phyloP scores from a whole-genome alignment of 2,888 invertebrate genomes.

The Heliconius erato region DNA sequence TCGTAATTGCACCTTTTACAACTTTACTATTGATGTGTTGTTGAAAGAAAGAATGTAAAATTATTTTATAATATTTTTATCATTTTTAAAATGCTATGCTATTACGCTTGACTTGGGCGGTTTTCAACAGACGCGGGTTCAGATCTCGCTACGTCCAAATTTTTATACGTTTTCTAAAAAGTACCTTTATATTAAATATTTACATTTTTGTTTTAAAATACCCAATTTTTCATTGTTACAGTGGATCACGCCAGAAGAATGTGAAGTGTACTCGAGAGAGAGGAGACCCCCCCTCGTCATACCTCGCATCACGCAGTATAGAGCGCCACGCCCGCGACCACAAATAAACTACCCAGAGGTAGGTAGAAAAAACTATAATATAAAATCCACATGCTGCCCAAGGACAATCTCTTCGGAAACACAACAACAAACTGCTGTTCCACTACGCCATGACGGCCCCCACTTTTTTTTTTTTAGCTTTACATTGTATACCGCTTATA shows the following conservation, averaged over 20 bases:
- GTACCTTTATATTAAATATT: neutral
- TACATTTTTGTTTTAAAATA: neutral
- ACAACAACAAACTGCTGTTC: too few relatives aligned
- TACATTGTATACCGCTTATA: too few relatives aligned
- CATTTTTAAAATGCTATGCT: too few relatives aligned
- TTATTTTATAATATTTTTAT: too few relatives aligned
- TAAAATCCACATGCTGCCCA: neutral
- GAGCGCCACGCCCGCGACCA: constrained; percentile 64
- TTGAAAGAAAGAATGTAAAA: too few relatives aligned
- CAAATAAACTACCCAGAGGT: constrained; percentile 57
- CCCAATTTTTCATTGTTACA: constrained; percentile 62
- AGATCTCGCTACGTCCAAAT: too few relatives aligned
- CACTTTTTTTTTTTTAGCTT: neutral
- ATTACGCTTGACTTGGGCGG: too few relatives aligned
- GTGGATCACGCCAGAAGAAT: constrained; percentile 84
- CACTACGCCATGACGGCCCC: neutral
- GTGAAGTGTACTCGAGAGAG: constrained; percentile 77
- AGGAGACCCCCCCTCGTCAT: constrained; percentile 81
- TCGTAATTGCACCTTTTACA: too few relatives aligned
- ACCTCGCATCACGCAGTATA: constrained; percentile 80
- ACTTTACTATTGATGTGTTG: too few relatives aligned
- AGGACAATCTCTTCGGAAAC: neutral
- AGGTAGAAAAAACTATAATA: neutral
- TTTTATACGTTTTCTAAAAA: neutral
- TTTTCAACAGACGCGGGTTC: too few relatives aligned